phyloP scores from a whole-genome alignment of 2,113 vertebrate species.

The Strix aluco region DNA sequence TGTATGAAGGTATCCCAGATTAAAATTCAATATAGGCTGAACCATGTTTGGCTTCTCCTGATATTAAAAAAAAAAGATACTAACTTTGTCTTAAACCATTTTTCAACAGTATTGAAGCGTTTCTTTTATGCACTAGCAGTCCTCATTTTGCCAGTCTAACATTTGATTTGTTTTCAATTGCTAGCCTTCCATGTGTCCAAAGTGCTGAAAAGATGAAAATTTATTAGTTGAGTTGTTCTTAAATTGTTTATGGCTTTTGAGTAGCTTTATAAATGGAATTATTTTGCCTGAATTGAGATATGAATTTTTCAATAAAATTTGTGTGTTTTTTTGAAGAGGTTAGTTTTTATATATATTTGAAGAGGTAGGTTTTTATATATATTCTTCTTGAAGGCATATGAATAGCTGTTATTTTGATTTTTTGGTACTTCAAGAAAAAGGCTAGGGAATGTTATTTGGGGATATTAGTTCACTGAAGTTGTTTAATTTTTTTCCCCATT shows the following conservation, averaged over 20 bases:
- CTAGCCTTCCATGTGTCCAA: neutral
- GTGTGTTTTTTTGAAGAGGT: neutral
- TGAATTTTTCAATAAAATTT: neutral
- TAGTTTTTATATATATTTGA: neutral
- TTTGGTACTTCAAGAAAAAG: neutral
- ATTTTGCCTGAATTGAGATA: neutral
- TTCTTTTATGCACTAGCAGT: neutral
- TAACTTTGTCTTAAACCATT: neutral
- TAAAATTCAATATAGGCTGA: neutral
- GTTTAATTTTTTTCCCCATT: neutral
- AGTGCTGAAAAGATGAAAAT: neutral
- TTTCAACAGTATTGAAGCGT: neutral
- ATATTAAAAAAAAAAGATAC: neutral
- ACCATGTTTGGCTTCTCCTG: neutral
- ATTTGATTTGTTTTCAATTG: neutral
- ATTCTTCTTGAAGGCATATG: neutral
- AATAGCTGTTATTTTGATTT: neutral
- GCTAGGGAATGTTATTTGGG: neutral
- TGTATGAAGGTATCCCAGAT: neutral
- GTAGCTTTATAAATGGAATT: neutral
- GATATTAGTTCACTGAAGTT: neutral
- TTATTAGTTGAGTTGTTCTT: neutral
- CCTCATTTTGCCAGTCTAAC: neutral
- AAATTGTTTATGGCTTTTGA: neutral
- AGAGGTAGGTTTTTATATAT: neutral